Evolutionary conservation across 2,113 vertebrate species (phyloP).

Genomic region (Tupaia tana): DNA sequence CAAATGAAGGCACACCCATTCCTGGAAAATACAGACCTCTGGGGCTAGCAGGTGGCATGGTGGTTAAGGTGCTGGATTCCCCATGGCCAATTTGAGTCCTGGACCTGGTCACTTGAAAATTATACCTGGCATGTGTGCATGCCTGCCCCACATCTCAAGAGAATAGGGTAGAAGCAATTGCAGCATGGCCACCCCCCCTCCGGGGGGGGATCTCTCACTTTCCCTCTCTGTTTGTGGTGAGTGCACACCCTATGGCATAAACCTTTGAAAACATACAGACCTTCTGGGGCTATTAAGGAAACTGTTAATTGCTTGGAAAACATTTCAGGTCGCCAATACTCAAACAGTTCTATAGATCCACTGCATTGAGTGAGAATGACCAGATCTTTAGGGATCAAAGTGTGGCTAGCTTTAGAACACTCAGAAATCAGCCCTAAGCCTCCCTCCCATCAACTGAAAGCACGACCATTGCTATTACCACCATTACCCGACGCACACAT

Average conservation of each 20-base stretch:
- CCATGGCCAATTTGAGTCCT: no score
- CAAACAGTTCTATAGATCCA: not conserved
- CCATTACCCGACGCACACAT: not conserved
- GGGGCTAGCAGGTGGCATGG: not conserved
- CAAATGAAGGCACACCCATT: not conserved
- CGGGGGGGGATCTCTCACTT: no score
- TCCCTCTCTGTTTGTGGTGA: no score
- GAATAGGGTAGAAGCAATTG: no score
- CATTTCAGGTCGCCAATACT: not conserved
- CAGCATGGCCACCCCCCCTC: no score
- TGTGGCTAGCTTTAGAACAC: not conserved
- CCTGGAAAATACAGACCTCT: not conserved
- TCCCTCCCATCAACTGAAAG: not conserved
- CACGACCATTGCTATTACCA: not conserved
- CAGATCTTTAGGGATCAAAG: not conserved
- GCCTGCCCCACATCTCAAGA: no score
- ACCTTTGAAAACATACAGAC: not conserved
- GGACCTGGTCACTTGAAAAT: no score
- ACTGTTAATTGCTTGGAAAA: conserved; percentile 7
- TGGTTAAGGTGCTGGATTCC: no score
- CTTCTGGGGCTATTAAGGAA: conserved; percentile 10
- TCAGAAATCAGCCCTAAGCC: not conserved
- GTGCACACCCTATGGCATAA: no score
- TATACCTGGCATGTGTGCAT: no score
- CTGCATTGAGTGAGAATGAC: not conserved